A percentile compares a stretch with the other conserved stretches of the same genome.
Evolutionary conservation across 2,888 invertebrate species (phyloP).

Genomic region (Apocheima hispidaria): DNA sequence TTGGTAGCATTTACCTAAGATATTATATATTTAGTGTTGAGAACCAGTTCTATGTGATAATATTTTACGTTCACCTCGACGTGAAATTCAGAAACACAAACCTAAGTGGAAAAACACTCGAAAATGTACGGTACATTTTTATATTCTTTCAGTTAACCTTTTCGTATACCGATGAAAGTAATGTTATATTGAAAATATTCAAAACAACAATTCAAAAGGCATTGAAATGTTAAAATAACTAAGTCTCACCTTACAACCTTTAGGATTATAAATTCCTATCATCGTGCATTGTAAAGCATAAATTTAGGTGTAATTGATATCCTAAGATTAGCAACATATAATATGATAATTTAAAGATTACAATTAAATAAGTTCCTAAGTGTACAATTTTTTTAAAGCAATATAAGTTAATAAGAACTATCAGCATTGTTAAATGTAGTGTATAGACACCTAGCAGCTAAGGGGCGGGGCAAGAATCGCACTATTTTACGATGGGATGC

Average conservation of each 20-base stretch:
- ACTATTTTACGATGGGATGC: slow-evolving; percentile 53
- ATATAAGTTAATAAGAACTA: not conserved
- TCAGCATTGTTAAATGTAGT: slow-evolving; percentile 48
- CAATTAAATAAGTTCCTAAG: not conserved
- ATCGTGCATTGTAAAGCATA: slow-evolving; percentile 1
- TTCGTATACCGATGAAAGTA: not conserved
- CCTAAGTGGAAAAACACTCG: no score
- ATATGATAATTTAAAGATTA: not conserved
- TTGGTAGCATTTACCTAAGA: no score
- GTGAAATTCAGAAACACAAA: no score
- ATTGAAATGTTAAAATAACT: slow-evolving; percentile 5
- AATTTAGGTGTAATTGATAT: not conserved
- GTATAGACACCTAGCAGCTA: slow-evolving; percentile 64
- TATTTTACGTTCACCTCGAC: no score
- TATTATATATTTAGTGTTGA: no score
- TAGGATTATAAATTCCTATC: not conserved
- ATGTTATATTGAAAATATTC: no score
- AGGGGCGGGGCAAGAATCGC: slow-evolving; percentile 64
- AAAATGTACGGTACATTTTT: no score
- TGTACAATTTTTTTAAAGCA: not conserved
- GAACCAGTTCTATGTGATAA: no score
- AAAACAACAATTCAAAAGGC: not conserved
- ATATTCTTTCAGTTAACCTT: not conserved
- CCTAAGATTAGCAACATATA: not conserved
- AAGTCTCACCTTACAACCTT: slow-evolving; percentile 14